Percentiles rank a stretch among this genome's conserved stretches.
Conservation (phyloP, 2,797 vertebrate genomes). For the Melanotaenia nigrans region DNA sequence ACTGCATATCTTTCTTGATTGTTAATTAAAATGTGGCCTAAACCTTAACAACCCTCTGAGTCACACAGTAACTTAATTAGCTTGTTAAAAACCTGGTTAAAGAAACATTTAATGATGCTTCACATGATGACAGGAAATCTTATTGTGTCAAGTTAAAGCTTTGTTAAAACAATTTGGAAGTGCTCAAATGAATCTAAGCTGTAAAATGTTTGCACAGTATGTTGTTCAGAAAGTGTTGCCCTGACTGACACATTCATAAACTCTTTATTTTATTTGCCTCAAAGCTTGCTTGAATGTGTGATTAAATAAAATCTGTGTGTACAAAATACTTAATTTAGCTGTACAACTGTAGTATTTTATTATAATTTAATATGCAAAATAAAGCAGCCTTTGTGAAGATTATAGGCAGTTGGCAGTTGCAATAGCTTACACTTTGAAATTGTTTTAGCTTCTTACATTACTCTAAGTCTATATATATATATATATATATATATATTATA, state of each 20-base stretch:
- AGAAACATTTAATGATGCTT: constrained; percentile 28
- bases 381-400: too few species aligned
- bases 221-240: too few species aligned
- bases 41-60: constrained; percentile 59
- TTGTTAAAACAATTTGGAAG: constrained; percentile 7
- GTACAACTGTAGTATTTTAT: too few species aligned
- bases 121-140: constrained; percentile 8
- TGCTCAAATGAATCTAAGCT: constrained; percentile 5
- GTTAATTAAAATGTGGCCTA: constrained; percentile 62
- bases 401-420: too few species aligned
- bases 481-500: constrained; percentile 7
- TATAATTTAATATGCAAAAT: too few species aligned
- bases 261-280: too few species aligned
- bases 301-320: too few species aligned
- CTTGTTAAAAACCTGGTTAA: constrained; percentile 48
- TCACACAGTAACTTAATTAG: constrained; percentile 52
- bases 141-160: constrained; percentile 14
- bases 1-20: constrained; percentile 37
- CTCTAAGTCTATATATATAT: constrained; percentile 25
- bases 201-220: neutral
- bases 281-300: too few species aligned
- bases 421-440: neutral
- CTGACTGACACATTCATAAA: too few species aligned
- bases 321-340: too few species aligned
- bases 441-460: constrained; percentile 26